Percentiles rank a stretch among this genome's conserved stretches.
Conservation (phyloP, 2,113 vertebrate species). For the Helogale parvula region DNA sequence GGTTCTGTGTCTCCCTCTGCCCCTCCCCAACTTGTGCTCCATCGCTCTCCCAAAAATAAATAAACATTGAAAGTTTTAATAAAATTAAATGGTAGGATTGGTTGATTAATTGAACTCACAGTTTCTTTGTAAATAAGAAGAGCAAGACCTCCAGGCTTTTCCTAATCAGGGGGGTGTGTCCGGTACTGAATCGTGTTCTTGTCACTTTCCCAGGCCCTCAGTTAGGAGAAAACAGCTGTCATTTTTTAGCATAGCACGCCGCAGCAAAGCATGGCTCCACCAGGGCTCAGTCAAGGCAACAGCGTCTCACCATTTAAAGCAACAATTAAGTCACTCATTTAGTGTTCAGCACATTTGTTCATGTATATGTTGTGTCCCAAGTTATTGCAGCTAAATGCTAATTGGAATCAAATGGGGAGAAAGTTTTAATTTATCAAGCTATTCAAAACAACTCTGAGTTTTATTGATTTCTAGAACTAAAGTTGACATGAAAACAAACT, state of each 20-base stretch:
- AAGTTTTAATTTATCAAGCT: not conserved
- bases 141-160: not conserved
- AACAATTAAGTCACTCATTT: not conserved
- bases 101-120: not conserved
- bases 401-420: not conserved
- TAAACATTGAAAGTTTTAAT: too few species aligned
- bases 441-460: not conserved
- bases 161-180: not conserved
- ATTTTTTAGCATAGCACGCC: not conserved
- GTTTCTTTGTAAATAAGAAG: not conserved
- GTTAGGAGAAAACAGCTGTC: not conserved
- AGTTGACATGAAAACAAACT: conserved; percentile 3
- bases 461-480: not conserved
- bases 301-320: not conserved
- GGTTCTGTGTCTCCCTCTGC: too few species aligned
- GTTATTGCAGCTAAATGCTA: not conserved
- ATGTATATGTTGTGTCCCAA: not conserved
- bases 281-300: not conserved
- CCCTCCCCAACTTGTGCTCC: too few species aligned
- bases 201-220: not conserved
- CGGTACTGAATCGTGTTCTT: not conserved
- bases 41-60: too few species aligned
- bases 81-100: not conserved
- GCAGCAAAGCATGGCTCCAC: not conserved
- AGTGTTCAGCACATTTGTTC: not conserved